Base-by-base conservation (phyloP, 1,140 invertebrate species). In the Psix sp. region DNA sequence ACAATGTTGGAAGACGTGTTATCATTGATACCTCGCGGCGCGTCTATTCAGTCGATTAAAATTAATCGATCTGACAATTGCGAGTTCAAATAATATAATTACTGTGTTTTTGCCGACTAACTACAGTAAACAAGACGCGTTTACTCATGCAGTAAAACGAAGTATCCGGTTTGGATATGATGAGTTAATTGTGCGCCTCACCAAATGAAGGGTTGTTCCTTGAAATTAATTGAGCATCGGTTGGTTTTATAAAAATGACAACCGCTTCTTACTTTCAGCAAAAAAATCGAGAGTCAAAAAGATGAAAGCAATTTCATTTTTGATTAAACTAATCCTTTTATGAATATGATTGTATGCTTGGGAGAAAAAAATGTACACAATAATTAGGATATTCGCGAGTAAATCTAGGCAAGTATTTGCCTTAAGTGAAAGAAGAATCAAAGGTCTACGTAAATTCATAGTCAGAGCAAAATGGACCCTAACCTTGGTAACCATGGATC, bases 401-500 rank as follows among this genome's bases (percentile, higher is more conserved):
- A 17, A 42, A n/a, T n/a, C n/a, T n/a, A n/a, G n/a, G n/a, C n/a
- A n/a, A n/a, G n/a, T n/a, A n/a, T n/a, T n/a, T n/a, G n/a, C n/a
- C n/a, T n/a, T n/a, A n/a, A n/a, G n/a, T n/a, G n/a, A n/a, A n/a
- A n/a, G n/a, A n/a, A n/a, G n/a, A n/a, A n/a, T n/a, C n/a, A n/a
- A n/a, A n/a, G n/a, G 39, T 52, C 26, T 62, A 59, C 21, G 48
- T 60, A 51, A 42, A 66, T 60, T 24, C 39, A 15, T 46, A 54
- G 54, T 40, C 54, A 24, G 40, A 42, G 33, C 43, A 62, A 74
- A n/a, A 67, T 67, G 71, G 56, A 51, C 56, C 70, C 54, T 52
- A 60, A 52, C 60, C 68, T 73, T 66, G 70, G 70, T 60, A 73
- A 73, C 60, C 70, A 43, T 62, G 62, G 60, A 54, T 73, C 56